Evolutionary conservation across 1,140 invertebrate species (phyloP), one percentile per base, ranked within the genome.

Genomic region (Patella vulgata): DNA sequence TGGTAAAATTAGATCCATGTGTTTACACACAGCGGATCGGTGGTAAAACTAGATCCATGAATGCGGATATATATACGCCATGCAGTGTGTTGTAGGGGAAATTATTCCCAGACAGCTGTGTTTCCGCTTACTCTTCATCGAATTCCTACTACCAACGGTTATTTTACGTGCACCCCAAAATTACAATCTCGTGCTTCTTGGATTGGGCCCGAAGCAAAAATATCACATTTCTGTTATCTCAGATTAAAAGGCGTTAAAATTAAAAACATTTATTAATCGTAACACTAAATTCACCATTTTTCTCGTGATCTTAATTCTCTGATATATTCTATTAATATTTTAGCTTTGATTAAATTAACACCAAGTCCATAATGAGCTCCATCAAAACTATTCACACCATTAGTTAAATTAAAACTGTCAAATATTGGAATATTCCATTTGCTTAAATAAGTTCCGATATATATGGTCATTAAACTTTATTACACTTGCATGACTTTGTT

Each of bases 361-460:
- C 66, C 66, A 21, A 47, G 23, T 4, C 66, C 67, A 36, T 62
- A 69, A 25, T 69, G 67, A 0, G 46, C 48, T 2, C 67, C 67
- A 31, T 69, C 62, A 55, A 62, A 69, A 27, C 67, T 69, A 42
- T 61, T 62, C 23, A 53, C 46, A 2, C 55, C 59, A 9, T 61
- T 30, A 0, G 67, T 69, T 44, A 69, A 40, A 23, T 58, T 47
- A 25, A 62, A 69, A 0, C 46, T 58, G 42, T 69, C 59, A 19
- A 69, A 69, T 1, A 65, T 47, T 6, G 67, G 62, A 19, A 69
- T 42, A 2, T 39, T 11, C 3, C 23, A 28, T 17, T 6, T 27
- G 0, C 8, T 40, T 12, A 69, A 21, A 40, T 60, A 52, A 12
- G 19, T 1, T 3, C 21, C 21, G 3, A 65, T 47, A n/a, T n/a